These are phyloP conservation scores for Drosophila pseudotakahashii DNA, from an alignment of 2,888 invertebrate species.

Conservation along the genomic window DNA sequence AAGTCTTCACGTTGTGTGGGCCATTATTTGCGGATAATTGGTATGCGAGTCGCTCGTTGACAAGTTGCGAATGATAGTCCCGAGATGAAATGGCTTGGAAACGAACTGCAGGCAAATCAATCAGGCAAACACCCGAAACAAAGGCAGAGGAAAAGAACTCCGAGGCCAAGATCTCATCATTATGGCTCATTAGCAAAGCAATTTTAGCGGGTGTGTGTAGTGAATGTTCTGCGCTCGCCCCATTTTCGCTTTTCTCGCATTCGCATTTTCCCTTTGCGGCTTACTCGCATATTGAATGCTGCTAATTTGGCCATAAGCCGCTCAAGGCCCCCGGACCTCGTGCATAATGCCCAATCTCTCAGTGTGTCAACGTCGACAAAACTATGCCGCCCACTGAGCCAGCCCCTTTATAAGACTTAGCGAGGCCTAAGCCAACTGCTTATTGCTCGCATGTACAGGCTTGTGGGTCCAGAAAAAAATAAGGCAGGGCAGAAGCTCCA, in stretches of 20 bases:
- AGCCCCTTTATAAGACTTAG: constrained; percentile 12
- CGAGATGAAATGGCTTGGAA: constrained; percentile 64
- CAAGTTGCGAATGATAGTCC: constrained; percentile 39
- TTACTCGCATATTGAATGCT: constrained; percentile 73
- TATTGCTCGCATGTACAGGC: constrained; percentile 57
- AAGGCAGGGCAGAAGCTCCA: constrained; percentile 3
- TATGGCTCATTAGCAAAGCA: constrained; percentile 80
- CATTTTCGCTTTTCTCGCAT: constrained; percentile 11
- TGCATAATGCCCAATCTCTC: constrained; percentile 66
- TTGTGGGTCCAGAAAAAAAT: constrained; percentile 36
- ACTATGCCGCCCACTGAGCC: constrained; percentile 51
- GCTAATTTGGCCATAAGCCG: constrained; percentile 79
- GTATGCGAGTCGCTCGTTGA: constrained; percentile 63
- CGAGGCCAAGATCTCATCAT: constrained; percentile 70
- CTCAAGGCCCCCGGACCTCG: constrained; percentile 44
- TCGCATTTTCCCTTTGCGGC: constrained; percentile 40
- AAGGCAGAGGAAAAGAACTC: constrained; percentile 9
- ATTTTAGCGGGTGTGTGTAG: constrained; percentile 55
- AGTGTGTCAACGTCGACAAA: constrained; percentile 51
- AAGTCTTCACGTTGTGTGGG: constrained; percentile 50
- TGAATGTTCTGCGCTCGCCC: constrained; percentile 12
- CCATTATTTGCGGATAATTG: constrained; percentile 76
- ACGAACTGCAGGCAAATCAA: constrained; percentile 59
- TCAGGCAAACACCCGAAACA: constrained; percentile 55
- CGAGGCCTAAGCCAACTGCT: constrained; percentile 69